A percentile compares a stretch with the other conserved stretches of the same genome.
Conservation (phyloP, 1,140 invertebrate genomes). For the Pseudobourletiella spinata region DNA sequence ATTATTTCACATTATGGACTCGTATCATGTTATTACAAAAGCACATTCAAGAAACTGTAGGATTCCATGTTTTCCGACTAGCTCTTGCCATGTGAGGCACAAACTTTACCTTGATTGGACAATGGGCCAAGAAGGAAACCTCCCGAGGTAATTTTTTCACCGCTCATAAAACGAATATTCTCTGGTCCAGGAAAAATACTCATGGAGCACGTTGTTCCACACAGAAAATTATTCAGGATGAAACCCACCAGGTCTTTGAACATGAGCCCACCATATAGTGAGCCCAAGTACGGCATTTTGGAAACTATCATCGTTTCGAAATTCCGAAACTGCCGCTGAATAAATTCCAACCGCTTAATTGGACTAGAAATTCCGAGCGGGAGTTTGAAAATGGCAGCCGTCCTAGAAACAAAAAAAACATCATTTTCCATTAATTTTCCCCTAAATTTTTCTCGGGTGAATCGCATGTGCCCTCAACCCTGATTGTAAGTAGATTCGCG, state of each 20-base stretch:
- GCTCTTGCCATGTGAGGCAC: no score
- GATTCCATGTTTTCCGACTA: neutral
- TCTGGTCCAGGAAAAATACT: slow-evolving; percentile 4
- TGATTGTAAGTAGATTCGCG: no score
- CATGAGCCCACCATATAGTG: neutral
- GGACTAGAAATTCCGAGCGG: neutral
- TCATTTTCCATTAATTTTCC: neutral
- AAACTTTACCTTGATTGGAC: neutral
- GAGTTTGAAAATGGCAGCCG: neutral
- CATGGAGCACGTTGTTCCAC: slow-evolving; percentile 5
- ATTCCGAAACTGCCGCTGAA: neutral
- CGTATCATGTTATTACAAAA: neutral
- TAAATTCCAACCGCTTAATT: neutral
- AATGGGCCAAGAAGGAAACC: slow-evolving; percentile 5
- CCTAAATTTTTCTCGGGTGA: no score
- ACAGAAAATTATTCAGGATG: neutral
- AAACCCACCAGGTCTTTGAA: neutral
- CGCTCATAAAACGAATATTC: neutral
- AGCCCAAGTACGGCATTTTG: slow-evolving; percentile 1
- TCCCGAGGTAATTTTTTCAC: neutral
- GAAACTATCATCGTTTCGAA: slow-evolving; percentile 7
- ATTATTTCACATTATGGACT: neutral
- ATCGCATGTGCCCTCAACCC: no score
- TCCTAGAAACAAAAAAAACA: neutral
- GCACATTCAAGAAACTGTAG: neutral